Evolutionary conservation across 2,888 invertebrate genomes (phyloP), one percentile per base, ranked within the genome.

Genomic region (Opisthograptis luteolata): DNA sequence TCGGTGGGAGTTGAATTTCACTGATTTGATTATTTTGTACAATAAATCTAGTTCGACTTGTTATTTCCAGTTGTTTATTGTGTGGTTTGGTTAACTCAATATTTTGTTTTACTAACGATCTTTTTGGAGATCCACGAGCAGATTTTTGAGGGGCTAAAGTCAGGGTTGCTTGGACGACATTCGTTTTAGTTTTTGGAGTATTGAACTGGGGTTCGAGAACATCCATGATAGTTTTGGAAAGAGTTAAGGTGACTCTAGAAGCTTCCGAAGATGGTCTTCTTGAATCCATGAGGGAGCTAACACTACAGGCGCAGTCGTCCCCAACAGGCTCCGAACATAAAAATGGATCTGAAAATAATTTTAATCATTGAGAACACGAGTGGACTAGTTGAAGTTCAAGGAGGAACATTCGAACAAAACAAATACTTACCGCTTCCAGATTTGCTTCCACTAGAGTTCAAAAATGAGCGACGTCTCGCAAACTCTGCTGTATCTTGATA

Each of bases 401-500:
- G 8, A n/a, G n/a, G n/a, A n/a, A 22, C 22, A 22, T n/a, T n/a
- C n/a, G n/a, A 22, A 6, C 4, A 12, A 14, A 14, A 9, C 19
- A 10, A 15, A 30, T 32, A 51, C 85, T 79, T 71, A 92, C 93
- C 94, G 67, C 95, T 95, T 57, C 94, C 95, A 62, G 92, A 88
- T 83, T 92, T 92, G 60, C 84, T 87, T 8, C 87, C 82, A 60
- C 74, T 82, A 5, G 91, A 83, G 72, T 80, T 84, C 41, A 91
- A 77, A 63, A 93, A 92, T 12, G 92, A 92, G 9, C 95, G 92
- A 36, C 95, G 89, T 52, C 95, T 91, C 13, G 94, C 94, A 79
- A 94, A 95, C 70, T 95, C 95, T 7, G 93, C 93, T 0, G 94
- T 93, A 66, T 94, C 94, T 80, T 94, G 93, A 81, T 96, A 97